Base-by-base conservation (phyloP, 2,113 vertebrate genomes). In the Ursus arctos region DNA sequence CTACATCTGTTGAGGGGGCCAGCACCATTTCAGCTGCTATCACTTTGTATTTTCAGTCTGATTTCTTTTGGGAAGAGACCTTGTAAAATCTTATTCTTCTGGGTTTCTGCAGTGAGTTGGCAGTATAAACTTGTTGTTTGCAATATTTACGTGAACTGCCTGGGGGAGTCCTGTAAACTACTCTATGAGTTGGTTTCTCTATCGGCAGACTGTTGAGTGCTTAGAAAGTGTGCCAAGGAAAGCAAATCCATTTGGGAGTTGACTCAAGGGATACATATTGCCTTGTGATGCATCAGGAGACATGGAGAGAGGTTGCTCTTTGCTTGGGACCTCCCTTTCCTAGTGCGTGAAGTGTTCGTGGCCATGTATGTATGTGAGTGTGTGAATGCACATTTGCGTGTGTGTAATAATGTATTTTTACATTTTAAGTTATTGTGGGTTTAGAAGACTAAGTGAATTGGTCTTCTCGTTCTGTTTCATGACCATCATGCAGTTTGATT, bases 1-100 rank as follows among this genome's bases (percentile, higher is more conserved):
- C 76, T 72, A 31, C 26, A 0, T 65, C 10, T 55, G 4, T 43
- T 0, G 24, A 33, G 51, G 26, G 11, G 63, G 63, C 51, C 47
- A 55, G 88, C 53, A 11, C 31, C 57, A 26, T 28, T 2, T 15
- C 36, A 77, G 80, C 33, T 49, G 6, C 47, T 33, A 15, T 82
- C 87, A 57, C 15, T 89, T 55, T 72, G 3, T 80, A 47, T 88
- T 81, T 94, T 84, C 84, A 67, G 89, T 65, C 77, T 96, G 94
- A 96, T 88, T 97, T 98, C 97, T 91, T 97, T 63, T 57, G 96
- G 96, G 94, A 98, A 86, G 81, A 90, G 67, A 82, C 77, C 72
- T 88, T 97, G 84, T 97, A 96, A 94, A 92, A 88, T 92, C 74
- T 71, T 71, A 47, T 74, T 88, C 92, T 95, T 96, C 87, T 86